phyloP scores from a whole-genome alignment of 2,888 invertebrate genomes.

The Rotaria sp. region DNA sequence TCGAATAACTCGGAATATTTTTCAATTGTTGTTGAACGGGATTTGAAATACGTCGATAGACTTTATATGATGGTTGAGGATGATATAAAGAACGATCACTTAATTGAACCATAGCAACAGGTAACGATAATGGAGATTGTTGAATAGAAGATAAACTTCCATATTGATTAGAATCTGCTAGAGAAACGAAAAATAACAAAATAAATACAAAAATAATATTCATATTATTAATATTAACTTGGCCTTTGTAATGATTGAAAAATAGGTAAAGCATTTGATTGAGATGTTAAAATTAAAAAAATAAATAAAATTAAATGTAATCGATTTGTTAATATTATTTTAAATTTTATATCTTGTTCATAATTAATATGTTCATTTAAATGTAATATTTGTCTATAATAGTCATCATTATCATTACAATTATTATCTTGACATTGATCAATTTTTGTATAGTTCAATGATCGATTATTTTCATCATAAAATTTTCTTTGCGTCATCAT shows the following conservation, averaged over 20 bases:
- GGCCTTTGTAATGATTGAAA: neutral
- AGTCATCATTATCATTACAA: neutral
- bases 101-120: neutral
- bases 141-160: too few relatives aligned
- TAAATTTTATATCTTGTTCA: neutral
- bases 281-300: neutral
- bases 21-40: neutral
- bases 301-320: neutral
- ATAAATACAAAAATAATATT: too few relatives aligned
- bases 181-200: too few relatives aligned
- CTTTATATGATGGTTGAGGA: neutral
- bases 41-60: neutral
- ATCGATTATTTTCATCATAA: neutral
- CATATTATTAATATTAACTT: neutral
- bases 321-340: neutral
- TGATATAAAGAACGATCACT: neutral
- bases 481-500: neutral
- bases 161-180: too few relatives aligned
- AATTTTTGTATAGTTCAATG: constrained; percentile 1
- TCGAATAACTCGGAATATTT: neutral
- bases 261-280: neutral
- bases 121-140: neutral
- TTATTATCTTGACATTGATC: constrained; percentile 9
- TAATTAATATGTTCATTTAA: neutral
- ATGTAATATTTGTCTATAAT: neutral